Evolutionary conservation across 2,888 invertebrate genomes (phyloP).

Genomic region (Acanthosepion pharaonis): DNA sequence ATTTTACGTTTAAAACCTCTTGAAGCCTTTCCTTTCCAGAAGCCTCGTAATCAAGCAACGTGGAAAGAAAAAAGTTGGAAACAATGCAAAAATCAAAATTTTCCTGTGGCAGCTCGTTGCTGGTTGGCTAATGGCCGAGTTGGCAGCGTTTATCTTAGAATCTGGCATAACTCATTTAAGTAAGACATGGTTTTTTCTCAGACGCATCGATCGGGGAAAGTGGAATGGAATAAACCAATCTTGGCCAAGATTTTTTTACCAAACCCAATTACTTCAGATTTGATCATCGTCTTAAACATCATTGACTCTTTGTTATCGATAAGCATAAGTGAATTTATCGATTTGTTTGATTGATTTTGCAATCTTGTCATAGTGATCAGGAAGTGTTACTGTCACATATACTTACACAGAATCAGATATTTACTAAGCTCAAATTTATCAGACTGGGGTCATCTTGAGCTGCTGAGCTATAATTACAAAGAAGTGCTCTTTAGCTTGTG

Average conservation of each 20-base stretch:
- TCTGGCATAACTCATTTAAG: neutral
- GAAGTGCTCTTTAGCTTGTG: too few relatives aligned
- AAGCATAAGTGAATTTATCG: neutral
- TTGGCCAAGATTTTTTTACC: neutral
- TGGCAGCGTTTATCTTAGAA: neutral
- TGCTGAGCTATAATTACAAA: too few relatives aligned
- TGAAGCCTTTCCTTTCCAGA: neutral
- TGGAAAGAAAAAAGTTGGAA: neutral
- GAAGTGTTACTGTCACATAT: too few relatives aligned
- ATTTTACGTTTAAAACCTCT: too few relatives aligned
- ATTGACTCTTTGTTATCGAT: neutral
- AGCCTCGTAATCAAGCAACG: neutral
- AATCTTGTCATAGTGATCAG: too few relatives aligned
- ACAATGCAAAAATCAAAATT: neutral
- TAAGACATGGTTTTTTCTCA: neutral
- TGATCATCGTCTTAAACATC: neutral
- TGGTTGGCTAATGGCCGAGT: neutral
- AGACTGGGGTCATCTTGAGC: too few relatives aligned
- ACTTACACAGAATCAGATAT: neutral
- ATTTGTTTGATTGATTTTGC: neutral
- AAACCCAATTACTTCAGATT: neutral
- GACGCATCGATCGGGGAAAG: neutral
- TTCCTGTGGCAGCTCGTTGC: neutral
- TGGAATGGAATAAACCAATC: neutral
- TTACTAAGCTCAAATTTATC: too few relatives aligned